Evolutionary conservation across 2,113 vertebrate genomes (phyloP).

Genomic region (Cinclus cinclus): DNA sequence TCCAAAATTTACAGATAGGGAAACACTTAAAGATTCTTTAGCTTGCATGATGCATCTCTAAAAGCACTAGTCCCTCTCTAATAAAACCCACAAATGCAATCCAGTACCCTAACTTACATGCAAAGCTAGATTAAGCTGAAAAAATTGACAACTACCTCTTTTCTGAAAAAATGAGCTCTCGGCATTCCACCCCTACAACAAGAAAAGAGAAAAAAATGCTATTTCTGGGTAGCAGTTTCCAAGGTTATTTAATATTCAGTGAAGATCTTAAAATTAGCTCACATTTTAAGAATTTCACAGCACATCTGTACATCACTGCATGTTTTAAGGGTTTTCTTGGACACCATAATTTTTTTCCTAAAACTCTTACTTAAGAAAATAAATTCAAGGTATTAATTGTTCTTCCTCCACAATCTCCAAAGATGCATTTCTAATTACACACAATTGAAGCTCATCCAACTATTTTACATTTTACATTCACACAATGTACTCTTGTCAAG

Average conservation of each 20-base stretch:
- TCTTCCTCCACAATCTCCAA: not conserved
- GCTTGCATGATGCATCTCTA: not conserved
- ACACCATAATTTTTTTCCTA: not conserved
- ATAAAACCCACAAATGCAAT: not conserved
- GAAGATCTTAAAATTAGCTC: not conserved
- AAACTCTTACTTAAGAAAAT: not conserved
- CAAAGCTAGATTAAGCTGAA: not conserved
- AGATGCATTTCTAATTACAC: not conserved
- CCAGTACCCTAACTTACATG: not conserved
- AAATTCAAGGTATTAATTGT: not conserved
- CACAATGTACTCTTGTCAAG: accelerated
- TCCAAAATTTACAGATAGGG: not conserved
- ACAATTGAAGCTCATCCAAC: not conserved
- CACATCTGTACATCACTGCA: not conserved
- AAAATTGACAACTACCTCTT: not conserved
- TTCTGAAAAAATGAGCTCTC: not conserved
- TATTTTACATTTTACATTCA: not conserved
- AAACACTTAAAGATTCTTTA: not conserved
- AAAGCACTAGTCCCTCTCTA: not conserved
- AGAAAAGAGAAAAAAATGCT: not conserved
- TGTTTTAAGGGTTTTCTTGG: not conserved
- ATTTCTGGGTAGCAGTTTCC: not conserved
- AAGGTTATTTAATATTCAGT: constrained; percentile 34
- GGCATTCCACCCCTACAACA: not conserved
- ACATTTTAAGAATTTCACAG: constrained; percentile 22